Conservation (phyloP, 1,140 invertebrate genomes). For the Zeugodacus cucurbitae region DNA sequence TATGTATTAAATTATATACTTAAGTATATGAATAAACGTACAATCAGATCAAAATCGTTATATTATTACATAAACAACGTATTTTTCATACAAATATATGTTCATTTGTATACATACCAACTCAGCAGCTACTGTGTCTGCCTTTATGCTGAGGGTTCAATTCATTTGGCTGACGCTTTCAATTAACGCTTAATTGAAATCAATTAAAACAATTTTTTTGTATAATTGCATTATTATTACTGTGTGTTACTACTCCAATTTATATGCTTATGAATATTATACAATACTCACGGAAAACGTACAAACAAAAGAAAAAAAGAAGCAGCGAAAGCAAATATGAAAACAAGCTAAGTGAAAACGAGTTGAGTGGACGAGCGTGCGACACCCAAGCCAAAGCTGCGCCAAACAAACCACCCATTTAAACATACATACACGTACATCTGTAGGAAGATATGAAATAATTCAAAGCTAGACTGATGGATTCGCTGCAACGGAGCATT, state of each 20-base stretch:
- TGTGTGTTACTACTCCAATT: background rate
- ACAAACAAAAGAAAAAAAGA: background rate
- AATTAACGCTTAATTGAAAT: conserved; percentile 46
- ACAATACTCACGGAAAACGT: background rate
- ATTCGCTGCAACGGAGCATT: background rate
- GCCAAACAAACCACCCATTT: background rate
- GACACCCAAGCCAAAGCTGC: background rate
- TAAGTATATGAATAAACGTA: no score
- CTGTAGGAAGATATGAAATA: background rate
- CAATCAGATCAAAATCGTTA: no score
- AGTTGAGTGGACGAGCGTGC: background rate
- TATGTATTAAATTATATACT: no score
- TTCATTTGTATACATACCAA: background rate
- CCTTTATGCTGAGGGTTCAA: background rate
- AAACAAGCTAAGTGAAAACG: conserved; percentile 25
- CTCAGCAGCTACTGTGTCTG: background rate
- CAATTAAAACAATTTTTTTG: conserved; percentile 46
- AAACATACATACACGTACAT: background rate
- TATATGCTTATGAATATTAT: conserved; percentile 10
- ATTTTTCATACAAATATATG: no score
- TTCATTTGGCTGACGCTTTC: conserved; percentile 41
- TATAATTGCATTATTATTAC: conserved; percentile 46
- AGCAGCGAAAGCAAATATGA: background rate
- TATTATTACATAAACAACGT: no score
- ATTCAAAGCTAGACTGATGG: background rate